phyloP scores from a whole-genome alignment of 2,888 invertebrate genomes.

The Drosophila prolongata region DNA sequence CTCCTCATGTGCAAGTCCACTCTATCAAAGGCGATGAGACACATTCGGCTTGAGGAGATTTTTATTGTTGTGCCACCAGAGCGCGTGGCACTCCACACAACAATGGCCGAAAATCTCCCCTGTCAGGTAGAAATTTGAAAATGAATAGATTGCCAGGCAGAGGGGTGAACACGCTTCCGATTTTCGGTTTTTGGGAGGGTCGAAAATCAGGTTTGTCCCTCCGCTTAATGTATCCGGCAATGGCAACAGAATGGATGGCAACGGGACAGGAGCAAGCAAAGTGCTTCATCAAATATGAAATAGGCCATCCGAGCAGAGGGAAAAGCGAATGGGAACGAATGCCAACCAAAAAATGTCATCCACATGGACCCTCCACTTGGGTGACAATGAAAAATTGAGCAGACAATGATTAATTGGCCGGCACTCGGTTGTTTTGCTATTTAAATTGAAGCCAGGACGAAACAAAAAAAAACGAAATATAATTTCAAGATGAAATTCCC shows the following conservation, averaged over 20 bases:
- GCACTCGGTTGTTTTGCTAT: conserved; percentile 51
- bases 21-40: conserved; percentile 73
- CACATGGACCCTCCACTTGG: conserved; percentile 21
- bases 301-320: conserved; percentile 21
- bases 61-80: conserved; percentile 32
- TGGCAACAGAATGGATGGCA: conserved; percentile 34
- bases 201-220: conserved; percentile 20
- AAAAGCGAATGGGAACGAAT: conserved; percentile 2
- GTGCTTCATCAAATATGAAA: conserved; percentile 76
- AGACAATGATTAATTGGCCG: conserved; percentile 76
- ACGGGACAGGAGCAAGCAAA: conserved; percentile 41
- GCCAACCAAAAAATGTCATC: conserved; percentile 39
- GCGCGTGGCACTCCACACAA: conserved; percentile 49
- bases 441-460: conserved; percentile 49
- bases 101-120: conserved; percentile 31
- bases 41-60: conserved; percentile 40
- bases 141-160: conserved; percentile 32
- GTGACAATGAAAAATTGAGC: conserved; percentile 59
- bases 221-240: conserved; percentile 24
- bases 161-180: conserved; percentile 33
- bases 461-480: conserved; percentile 3
- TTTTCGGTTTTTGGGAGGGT: conserved; percentile 18
- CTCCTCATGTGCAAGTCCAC: conserved; percentile 60
- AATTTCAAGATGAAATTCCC: conserved; percentile 35
- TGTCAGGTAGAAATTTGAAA: conserved; percentile 37